Percentiles rank a stretch among this genome's conserved stretches.
Evolutionary conservation across 2,797 vertebrate genomes (phyloP).

Genomic region (Parauchenoglanis punctatus): DNA sequence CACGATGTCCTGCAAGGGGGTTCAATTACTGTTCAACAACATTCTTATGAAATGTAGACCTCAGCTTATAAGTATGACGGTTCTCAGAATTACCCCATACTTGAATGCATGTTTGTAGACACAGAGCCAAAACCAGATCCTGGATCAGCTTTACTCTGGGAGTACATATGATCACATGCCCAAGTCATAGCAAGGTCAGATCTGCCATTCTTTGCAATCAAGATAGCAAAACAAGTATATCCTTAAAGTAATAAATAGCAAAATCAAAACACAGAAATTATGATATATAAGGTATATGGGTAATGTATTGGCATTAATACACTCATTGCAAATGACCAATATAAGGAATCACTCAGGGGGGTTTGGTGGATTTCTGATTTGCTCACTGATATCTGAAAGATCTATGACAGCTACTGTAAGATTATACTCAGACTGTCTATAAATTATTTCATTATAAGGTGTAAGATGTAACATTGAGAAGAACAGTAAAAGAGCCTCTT

Average conservation of each 20-base stretch:
- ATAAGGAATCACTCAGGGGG: no score
- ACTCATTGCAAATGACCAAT: neutral
- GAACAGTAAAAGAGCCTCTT: neutral
- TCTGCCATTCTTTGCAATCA: neutral
- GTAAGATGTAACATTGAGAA: neutral
- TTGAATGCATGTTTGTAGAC: neutral
- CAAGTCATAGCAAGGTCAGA: neutral
- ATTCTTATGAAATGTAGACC: conserved; percentile 19
- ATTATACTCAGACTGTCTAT: neutral
- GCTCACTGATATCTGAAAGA: neutral
- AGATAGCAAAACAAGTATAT: neutral
- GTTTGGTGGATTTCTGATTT: neutral
- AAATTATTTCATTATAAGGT: neutral
- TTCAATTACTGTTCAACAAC: conserved; percentile 28
- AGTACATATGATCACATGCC: neutral
- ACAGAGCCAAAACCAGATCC: neutral
- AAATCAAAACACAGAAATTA: neutral
- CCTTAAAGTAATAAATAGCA: neutral
- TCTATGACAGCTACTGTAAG: neutral
- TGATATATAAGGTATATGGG: neutral
- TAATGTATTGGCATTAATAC: neutral
- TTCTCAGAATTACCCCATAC: conserved; percentile 10
- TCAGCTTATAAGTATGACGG: neutral
- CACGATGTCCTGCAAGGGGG: neutral
- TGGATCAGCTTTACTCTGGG: conserved; percentile 15